Evolutionary conservation across 2,113 vertebrate species (phyloP), one percentile per base, ranked within the genome.

Genomic region (Lipophrys pholis): DNA sequence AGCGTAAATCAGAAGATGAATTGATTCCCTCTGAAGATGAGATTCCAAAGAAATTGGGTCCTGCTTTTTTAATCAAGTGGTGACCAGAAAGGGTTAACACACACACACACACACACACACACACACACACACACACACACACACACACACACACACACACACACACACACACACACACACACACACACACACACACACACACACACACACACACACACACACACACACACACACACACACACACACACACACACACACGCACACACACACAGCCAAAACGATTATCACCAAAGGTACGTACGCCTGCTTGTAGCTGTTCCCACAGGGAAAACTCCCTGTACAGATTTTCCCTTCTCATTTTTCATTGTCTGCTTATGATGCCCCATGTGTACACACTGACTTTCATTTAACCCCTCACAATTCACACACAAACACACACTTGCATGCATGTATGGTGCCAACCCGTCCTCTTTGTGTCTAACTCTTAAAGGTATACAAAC

Each of bases 351-450:
- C 63, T 76, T 82, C 83, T 89, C 91, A 93, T 93, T 91, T 93
- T 91, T 94, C 92, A 93, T 78, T 93, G 92, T 93, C 93, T 92
- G 78, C 87, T 93, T 91, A 92, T 89, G 89, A 93, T 89, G 77
- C 86, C 86, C 90, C 90, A 84, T 86, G 87, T 90, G 87, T 88
- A 80, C 84, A 65, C 81, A 59, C 90, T 90, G 91, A 94, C 92
- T 93, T 94, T 94, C 90, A 92, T 92, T 91, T 93, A 92, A 93
- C 90, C 89, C 86, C 82, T 85, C 74, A 39, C 69, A 73, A 80
- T 66, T 87, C 81, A 88, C 71, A 54, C 54, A 67, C 69, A 81
- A 72, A 85, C 76, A 84, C 69, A 54, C 51, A 75, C 64, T 69
- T 46, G 36, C 74, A 70, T 60, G 69, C 74, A 83, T 65, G 69